phyloP scores from a whole-genome alignment of 2,797 vertebrate species.

The Brachymystax lenok region DNA sequence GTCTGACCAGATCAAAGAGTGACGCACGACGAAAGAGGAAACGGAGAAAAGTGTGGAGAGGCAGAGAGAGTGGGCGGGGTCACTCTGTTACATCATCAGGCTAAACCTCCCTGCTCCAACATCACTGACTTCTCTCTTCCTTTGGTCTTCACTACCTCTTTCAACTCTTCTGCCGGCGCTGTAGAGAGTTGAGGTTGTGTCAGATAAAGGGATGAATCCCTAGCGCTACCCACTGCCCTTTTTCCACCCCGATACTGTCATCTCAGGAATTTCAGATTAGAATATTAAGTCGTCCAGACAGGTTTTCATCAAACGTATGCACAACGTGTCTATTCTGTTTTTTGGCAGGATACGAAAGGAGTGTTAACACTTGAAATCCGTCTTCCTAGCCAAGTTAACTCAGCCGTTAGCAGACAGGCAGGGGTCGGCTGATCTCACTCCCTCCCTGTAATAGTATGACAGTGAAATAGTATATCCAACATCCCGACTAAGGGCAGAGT shows the following conservation, averaged over 20 bases:
- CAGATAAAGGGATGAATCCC: conserved; percentile 22
- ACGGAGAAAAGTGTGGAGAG: conserved; percentile 47
- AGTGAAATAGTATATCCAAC: conserved; percentile 38
- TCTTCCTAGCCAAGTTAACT: conserved; percentile 49
- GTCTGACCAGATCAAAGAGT: conserved; percentile 58
- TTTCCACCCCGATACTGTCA: conserved; percentile 28
- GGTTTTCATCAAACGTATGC: conserved; percentile 45
- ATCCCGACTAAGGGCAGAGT: not conserved
- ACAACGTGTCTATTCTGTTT: conserved; percentile 33
- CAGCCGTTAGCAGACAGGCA: conserved; percentile 51
- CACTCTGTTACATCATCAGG: conserved; percentile 10
- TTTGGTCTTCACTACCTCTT: conserved; percentile 17
- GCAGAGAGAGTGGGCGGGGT: conserved; percentile 21
- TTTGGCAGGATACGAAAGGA: conserved; percentile 26
- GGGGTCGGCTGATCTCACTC: conserved; percentile 54
- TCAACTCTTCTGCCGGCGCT: conserved; percentile 2
- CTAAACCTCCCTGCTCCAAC: conserved; percentile 16
- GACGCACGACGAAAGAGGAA: conserved; percentile 36
- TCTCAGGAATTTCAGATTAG: conserved; percentile 16
- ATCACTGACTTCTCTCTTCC: conserved; percentile 25
- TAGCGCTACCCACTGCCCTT: conserved; percentile 22
- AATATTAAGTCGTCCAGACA: conserved; percentile 24
- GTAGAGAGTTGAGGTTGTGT: not conserved
- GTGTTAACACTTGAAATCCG: conserved; percentile 37
- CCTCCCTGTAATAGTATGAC: conserved; percentile 49